Evolutionary conservation across 2,113 vertebrate genomes (phyloP), one percentile per base, ranked within the genome.

Genomic region (Galemys pyrenaicus): DNA sequence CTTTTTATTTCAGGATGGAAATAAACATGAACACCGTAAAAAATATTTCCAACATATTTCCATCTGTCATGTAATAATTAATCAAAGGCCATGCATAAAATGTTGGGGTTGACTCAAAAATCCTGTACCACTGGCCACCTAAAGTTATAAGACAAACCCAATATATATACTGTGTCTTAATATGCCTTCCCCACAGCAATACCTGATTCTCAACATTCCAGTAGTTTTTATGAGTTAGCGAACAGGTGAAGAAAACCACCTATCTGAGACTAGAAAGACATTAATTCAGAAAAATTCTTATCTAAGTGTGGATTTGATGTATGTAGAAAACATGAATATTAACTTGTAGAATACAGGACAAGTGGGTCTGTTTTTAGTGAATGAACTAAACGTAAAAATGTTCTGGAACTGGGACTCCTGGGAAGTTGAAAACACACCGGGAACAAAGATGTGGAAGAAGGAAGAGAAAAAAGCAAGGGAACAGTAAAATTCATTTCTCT

Each of bases 251-350:
- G 94, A 80, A 81, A 81, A 77, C 3, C 32, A 84, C 54, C 92
- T 32, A 64, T 26, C 15, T 54, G 26, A 75, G 30, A 87, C 56
- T 30, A 84, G 30, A 85, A 88, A 88, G 20, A 67, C 22, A 46
- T 10, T 75, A 65, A 84, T 68, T 75, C 46, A 70, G n/a, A 41
- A 90, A 80, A 44, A 64, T 37, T 67, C 87, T 49, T 92, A 56
- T 87, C 19, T 92, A 62, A 30, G 9, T 41, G 62, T 79, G 22
- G 17, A 15, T 91, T 82, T 51, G 44, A 60, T 39, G 9, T 54
- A 93, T 44, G 9, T 60, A 58, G 37, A 86, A 84, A 85, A 73
- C 41, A 67, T 65, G 16, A 39, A 88, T 81, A 87, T 87, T 87
- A 68, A 30, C 54, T 13, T 67, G 35, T 46, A 7, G 26, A 60